Base-by-base conservation (phyloP, 2,888 invertebrate genomes). In the Slavum lentiscoides region DNA sequence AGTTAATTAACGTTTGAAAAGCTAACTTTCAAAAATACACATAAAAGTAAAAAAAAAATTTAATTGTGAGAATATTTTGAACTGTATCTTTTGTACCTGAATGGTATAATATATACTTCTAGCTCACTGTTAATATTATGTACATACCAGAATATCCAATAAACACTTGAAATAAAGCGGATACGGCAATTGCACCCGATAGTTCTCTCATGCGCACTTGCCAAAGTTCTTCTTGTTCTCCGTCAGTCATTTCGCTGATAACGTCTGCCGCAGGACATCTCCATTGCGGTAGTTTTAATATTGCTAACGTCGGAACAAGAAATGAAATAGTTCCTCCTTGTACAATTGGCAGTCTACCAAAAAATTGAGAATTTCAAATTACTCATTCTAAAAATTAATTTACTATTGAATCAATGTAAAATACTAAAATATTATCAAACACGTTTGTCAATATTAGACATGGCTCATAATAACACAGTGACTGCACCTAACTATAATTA, bases 241-340 rank as follows among this genome's bases (percentile, higher is more conserved):
- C 89, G 0, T 85, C 86, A 0, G 88, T 86, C 90, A 93, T 89
- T 62, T 88, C 87, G 0, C 86, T 86, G 37, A 93, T 85, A 21
- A 87, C 86, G 0, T 87, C 88, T 0, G 86, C 84, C 0, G 87
- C 85, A 0, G 94, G 93, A 84, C 94, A 94, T 84, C 90, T 88
- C 92, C 92, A 93, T 84, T 90, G 88, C 0, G 92, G 92, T 83
- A 93, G 87, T 64, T 89, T 90, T 19, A 94, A 87, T 85, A 94
- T 91, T 4, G 94, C 92, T 82, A 94, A 87, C 0, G 93, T 93
- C 0, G 94, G 93, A 7, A 93, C 92, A 76, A 94, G 87, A 87
- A 94, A 94, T 0, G 93, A 92, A 84, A 94, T 93, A 0, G 93
- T 93, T 5, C 93, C 93, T 17, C 94, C 88, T 86, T 93, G 93